These are phyloP conservation scores for Phengaris arion DNA, from an alignment of 2,888 invertebrate species.

Conservation along the genomic window DNA sequence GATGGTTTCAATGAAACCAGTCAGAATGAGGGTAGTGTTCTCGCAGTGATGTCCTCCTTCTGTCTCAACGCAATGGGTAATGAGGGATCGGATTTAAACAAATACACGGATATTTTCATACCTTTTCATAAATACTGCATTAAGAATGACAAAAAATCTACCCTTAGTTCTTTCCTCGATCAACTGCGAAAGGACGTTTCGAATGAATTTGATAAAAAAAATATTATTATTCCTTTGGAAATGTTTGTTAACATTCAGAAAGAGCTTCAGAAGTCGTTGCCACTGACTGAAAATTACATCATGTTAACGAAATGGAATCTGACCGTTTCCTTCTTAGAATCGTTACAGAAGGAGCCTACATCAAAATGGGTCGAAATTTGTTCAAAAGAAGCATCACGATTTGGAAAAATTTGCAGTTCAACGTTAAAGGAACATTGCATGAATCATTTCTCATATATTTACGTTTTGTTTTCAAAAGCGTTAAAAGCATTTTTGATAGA, in stretches of 20 bases:
- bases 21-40: conserved; percentile 37
- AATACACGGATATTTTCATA: conserved; percentile 48
- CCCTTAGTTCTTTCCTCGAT: conserved; percentile 45
- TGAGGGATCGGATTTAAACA: conserved; percentile 46
- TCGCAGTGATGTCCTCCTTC: conserved; percentile 49
- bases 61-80: conserved; percentile 49
- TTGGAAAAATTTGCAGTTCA: conserved; percentile 48
- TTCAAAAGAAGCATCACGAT: conserved; percentile 43
- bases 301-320: conserved; percentile 55
- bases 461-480: conserved; percentile 50
- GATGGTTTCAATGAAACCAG: conserved; percentile 43
- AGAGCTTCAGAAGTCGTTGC: conserved; percentile 44
- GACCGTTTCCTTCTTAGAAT: conserved; percentile 44
- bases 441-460: conserved; percentile 53
- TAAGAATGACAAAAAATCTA: conserved; percentile 35
- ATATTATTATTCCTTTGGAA: conserved; percentile 45
- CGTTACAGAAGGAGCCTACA: conserved; percentile 40
- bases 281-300: conserved; percentile 52
- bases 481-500: conserved; percentile 40
- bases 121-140: conserved; percentile 50
- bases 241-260: conserved; percentile 46
- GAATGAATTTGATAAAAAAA: conserved; percentile 37
- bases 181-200: conserved; percentile 45
- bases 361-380: conserved; percentile 44
- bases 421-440: conserved; percentile 53